phyloP scores from a whole-genome alignment of 2,797 vertebrate genomes.

The Sebastes kiyomatsui region DNA sequence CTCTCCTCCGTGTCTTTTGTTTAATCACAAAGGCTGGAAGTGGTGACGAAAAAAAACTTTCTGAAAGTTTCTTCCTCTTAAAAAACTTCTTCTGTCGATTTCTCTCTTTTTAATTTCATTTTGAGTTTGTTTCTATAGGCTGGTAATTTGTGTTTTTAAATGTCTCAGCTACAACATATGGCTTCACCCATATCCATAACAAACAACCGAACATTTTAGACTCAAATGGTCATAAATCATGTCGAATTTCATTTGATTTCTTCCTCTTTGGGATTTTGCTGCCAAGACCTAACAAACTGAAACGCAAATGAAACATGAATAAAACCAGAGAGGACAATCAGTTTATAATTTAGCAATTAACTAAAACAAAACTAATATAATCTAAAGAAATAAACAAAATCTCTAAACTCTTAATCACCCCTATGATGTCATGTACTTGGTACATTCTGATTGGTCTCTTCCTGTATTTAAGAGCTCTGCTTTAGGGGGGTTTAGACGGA shows the following conservation, averaged over 20 bases:
- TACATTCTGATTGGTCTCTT: no score
- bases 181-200: background rate
- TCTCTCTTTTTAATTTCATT: background rate
- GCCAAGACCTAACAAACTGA: background rate
- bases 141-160: background rate
- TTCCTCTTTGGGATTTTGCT: background rate
- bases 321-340: no score
- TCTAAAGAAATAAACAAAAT: background rate
- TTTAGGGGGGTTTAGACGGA: no score
- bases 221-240: background rate
- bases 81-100: background rate
- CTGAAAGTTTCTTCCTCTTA: background rate
- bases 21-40: background rate
- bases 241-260: background rate
- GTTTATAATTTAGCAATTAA: background rate
- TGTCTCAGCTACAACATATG: background rate
- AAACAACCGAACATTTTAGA: background rate
- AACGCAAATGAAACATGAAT: background rate
- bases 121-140: background rate
- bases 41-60: background rate
- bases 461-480: no score
- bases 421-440: no score
- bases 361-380: background rate
- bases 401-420: no score
- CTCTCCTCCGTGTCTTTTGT: background rate